phyloP scores from a whole-genome alignment of 2,888 invertebrate species.

The Tubulanus polymorphus region DNA sequence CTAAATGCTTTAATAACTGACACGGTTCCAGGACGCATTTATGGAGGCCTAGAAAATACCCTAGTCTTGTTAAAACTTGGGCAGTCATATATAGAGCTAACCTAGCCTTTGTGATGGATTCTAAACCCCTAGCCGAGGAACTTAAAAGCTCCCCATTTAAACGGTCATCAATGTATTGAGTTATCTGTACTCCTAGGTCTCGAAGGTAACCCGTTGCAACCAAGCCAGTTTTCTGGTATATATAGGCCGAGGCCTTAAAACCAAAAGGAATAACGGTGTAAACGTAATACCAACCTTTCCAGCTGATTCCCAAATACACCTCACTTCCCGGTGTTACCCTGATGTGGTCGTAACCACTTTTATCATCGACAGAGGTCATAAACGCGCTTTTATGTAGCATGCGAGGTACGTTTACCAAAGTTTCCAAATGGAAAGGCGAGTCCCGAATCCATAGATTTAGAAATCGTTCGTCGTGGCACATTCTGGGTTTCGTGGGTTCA shows the following conservation, averaged over 20 bases:
- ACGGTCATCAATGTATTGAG: constrained; percentile 15
- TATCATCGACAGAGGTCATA: constrained; percentile 12
- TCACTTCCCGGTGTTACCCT: not conserved
- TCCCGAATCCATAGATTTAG: constrained; percentile 8
- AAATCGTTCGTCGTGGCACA: constrained; percentile 12
- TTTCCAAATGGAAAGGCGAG: constrained; percentile 3
- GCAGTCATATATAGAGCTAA: no score
- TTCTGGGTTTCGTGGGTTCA: constrained; percentile 14
- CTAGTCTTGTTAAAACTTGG: constrained; percentile 12
- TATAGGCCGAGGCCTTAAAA: constrained; percentile 12
- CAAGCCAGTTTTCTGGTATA: constrained; percentile 13
- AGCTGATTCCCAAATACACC: constrained; percentile 15
- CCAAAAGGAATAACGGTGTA: constrained; percentile 26
- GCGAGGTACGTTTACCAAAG: constrained; percentile 10
- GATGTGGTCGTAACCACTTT: constrained; percentile 18
- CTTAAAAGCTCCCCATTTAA: constrained; percentile 5
- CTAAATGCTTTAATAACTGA: constrained; percentile 7
- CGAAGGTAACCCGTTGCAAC: constrained; percentile 6
- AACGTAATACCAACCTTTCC: constrained; percentile 8
- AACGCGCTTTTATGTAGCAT: constrained; percentile 3
- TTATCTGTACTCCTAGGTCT: not conserved
- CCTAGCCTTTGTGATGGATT: no score
- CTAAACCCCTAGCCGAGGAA: not conserved
- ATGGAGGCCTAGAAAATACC: constrained; percentile 9
- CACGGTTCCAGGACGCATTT: constrained; percentile 8